Conservation (phyloP, 2,888 invertebrate species). For the Agrochola lychnidis region DNA sequence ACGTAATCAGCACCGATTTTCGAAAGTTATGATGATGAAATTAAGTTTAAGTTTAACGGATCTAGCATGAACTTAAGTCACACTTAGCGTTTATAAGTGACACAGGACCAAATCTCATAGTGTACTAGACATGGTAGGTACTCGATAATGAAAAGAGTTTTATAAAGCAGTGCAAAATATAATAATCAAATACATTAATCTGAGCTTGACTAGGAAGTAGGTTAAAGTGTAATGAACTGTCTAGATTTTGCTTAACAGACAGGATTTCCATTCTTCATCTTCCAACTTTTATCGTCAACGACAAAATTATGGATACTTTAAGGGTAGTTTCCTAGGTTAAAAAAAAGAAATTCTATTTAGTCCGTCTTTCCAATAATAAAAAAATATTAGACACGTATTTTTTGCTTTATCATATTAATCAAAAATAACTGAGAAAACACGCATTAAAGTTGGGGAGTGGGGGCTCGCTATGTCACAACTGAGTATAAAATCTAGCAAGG, state of each 20-base stretch:
- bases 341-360: too few species aligned
- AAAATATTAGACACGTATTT: too few species aligned
- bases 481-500: too few species aligned
- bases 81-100: neutral
- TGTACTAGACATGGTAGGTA: neutral
- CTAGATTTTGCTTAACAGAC: neutral
- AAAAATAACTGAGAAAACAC: too few species aligned
- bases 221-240: neutral
- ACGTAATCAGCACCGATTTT: constrained; percentile 23
- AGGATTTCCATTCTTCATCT: too few species aligned
- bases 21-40: constrained; percentile 34
- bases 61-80: constrained; percentile 20
- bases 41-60: constrained; percentile 4
- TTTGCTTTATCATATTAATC: too few species aligned
- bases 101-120: neutral
- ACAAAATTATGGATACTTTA: neutral
- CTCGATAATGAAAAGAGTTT: neutral
- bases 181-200: neutral
- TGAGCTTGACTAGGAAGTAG: neutral
- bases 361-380: too few species aligned
- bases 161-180: neutral
- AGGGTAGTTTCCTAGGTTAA: too few species aligned
- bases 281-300: neutral
- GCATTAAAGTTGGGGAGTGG: too few species aligned
- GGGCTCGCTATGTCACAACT: too few species aligned